Base-by-base conservation (phyloP, 2,888 invertebrate genomes). In the Pediacus dermestoides region DNA sequence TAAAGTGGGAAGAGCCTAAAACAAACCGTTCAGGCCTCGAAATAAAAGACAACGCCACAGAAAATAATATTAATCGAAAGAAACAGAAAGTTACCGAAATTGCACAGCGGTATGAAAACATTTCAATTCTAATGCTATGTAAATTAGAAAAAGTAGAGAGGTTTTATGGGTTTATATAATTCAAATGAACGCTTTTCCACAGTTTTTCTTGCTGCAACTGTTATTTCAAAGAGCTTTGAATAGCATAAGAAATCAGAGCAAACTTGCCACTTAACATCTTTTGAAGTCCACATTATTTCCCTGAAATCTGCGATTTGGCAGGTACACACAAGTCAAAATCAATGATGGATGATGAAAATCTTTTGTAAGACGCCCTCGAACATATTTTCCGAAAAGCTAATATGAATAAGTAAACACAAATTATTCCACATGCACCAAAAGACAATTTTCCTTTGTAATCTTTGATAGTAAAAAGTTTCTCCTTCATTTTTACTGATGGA, bases 121-220 rank as follows among this genome's bases (percentile, higher is more conserved):
- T 55, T 53, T 37, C 49, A 46, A 55, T 50, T 53, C 51, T 49
- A 50, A 55, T 53, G 48, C 41, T 37, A 50, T 48, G 55, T 48
- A 55, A 55, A 55, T 55, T 50, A 53, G 47, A 41, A 50, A 48
- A 54, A 50, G 54, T 46, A 47, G 44, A n/a, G n/a, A 48, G 43
- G 34, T 27, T 44, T 44, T 44, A 41, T 45, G 42, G 35, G 43
- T 47, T 50, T 53, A 46, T 50, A 45, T 44, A 55, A 55, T 55
- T 52, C 52, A 53, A 53, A 55, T 52, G 42, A 49, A 50, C 44
- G 49, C 47, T 46, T 50, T 49, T 39, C 42, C 33, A 39, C 48
- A 42, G 50, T 51, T 51, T 54, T 42, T 25, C 26, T 18, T n/a
- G n/a, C n/a, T n/a, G n/a, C n/a, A n/a, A n/a, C 21, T 53, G 53